A percentile compares a stretch with the other conserved stretches of the same genome.
Evolutionary conservation across 2,113 vertebrate species (phyloP).

Genomic region (Pogona vitticeps): DNA sequence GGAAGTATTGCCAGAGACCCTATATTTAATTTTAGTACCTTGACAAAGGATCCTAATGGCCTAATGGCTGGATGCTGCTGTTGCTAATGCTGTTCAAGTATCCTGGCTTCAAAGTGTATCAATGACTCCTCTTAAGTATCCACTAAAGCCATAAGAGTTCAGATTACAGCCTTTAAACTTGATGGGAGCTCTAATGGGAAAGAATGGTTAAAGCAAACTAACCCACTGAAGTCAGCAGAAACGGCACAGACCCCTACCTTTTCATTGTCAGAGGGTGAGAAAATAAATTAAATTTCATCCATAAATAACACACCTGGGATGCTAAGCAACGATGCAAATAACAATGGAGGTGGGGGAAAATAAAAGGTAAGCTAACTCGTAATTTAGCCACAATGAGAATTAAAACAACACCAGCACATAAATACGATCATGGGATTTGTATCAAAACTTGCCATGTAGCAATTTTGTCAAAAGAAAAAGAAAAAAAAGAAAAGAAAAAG

Average conservation of each 20-base stretch:
- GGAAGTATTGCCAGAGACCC: conserved; percentile 67
- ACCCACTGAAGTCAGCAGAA: conserved; percentile 70
- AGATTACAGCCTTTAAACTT: conserved; percentile 66
- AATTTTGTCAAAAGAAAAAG: conserved; percentile 57
- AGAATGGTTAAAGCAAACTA: conserved; percentile 60
- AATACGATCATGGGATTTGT: conserved; percentile 67
- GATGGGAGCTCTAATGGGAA: conserved; percentile 61
- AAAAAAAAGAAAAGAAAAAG: conserved; percentile 42
- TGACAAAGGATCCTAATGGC: conserved; percentile 68
- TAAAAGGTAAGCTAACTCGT: conserved; percentile 69
- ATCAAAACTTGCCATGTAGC: conserved; percentile 70
- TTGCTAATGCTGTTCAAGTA: conserved; percentile 64
- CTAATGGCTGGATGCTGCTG: conserved; percentile 57
- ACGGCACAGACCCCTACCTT: conserved; percentile 40
- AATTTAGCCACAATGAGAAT: conserved; percentile 57
- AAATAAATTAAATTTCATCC: conserved; percentile 66
- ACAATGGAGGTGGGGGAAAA: conserved; percentile 57
- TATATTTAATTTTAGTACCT: conserved; percentile 72
- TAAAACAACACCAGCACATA: conserved; percentile 55
- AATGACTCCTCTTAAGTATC: conserved; percentile 62
- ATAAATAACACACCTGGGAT: conserved; percentile 67
- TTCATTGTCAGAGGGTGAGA: conserved; percentile 42
- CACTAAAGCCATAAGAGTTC: conserved; percentile 66
- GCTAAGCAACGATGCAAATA: conserved; percentile 69
- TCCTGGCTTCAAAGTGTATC: conserved; percentile 71